These are phyloP conservation scores for Amiota mariae DNA, from an alignment of 2,888 invertebrate species.

Conservation along the genomic window DNA sequence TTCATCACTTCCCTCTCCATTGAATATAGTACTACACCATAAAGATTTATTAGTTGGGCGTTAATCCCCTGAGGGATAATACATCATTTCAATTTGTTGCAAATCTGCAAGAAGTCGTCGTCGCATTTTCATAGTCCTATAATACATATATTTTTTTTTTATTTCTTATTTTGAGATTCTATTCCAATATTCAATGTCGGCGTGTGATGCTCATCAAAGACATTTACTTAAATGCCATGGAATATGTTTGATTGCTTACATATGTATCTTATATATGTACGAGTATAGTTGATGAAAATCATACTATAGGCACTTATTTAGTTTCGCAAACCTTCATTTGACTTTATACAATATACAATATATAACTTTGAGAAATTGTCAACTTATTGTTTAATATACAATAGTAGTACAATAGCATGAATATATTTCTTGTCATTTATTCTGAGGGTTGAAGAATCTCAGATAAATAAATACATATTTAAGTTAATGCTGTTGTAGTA, in stretches of 20 bases:
- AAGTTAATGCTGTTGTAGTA: too few species aligned
- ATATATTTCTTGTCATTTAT: too few species aligned
- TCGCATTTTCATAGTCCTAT: background rate
- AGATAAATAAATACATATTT: too few species aligned
- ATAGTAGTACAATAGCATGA: too few species aligned
- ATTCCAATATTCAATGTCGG: background rate
- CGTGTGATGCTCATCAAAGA: background rate
- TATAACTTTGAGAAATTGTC: slow-evolving; percentile 64
- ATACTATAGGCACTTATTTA: slow-evolving; percentile 65
- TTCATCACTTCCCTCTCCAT: background rate
- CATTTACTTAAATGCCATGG: background rate
- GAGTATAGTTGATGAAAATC: slow-evolving; percentile 9
- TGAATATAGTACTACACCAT: slow-evolving; percentile 17
- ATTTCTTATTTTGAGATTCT: too few species aligned
- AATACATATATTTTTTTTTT: too few species aligned
- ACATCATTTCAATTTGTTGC: slow-evolving; percentile 69
- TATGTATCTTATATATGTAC: too few species aligned
- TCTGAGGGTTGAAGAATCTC: too few species aligned
- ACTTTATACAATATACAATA: too few species aligned
- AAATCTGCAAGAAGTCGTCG: slow-evolving; percentile 58
- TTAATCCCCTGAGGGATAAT: slow-evolving; percentile 67
- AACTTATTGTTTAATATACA: slow-evolving; percentile 58
- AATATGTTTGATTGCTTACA: background rate
- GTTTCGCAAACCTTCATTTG: slow-evolving; percentile 46
- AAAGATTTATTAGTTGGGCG: slow-evolving; percentile 68